Conservation (phyloP, 2,113 vertebrate genomes). For the Chlamydotis undulata region DNA sequence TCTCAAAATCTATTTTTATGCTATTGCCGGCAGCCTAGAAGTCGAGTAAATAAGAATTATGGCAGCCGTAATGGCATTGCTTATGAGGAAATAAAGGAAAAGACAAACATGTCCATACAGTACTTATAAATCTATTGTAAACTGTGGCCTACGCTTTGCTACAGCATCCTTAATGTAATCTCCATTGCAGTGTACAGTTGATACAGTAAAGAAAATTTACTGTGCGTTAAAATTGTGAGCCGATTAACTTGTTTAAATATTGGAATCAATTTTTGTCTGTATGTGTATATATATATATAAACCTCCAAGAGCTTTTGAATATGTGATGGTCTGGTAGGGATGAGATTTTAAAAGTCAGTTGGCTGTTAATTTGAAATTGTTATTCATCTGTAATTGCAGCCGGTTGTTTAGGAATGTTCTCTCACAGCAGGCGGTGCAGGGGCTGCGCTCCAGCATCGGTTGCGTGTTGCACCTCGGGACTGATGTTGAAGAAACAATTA, state of each 20-base stretch:
- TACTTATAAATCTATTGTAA: conserved; percentile 76
- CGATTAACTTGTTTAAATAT: not conserved
- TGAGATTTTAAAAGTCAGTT: not conserved
- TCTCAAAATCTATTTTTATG: conserved; percentile 80
- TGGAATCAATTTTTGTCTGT: not conserved
- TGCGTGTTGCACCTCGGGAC: not conserved
- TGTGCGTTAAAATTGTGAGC: not conserved
- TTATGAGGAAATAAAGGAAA: conserved; percentile 72
- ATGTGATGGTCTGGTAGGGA: not conserved
- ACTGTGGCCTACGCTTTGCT: conserved; percentile 15
- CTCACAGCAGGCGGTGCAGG: not conserved
- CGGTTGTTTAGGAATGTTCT: not conserved
- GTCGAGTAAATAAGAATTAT: conserved; percentile 79
- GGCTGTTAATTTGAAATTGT: not conserved
- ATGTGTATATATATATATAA: not conserved
- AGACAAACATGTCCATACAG: conserved; percentile 70
- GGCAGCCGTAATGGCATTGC: conserved; percentile 70
- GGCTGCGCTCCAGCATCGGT: not conserved
- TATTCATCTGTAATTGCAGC: not conserved
- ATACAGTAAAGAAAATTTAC: conserved; percentile 41
- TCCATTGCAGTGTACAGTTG: not conserved
- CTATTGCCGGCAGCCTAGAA: conserved; percentile 74
- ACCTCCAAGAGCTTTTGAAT: not conserved
- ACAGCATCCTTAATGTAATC: conserved; percentile 49
- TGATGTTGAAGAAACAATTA: not conserved